phyloP scores from a whole-genome alignment of 1,140 invertebrate genomes.

The Heliothis subflexa region DNA sequence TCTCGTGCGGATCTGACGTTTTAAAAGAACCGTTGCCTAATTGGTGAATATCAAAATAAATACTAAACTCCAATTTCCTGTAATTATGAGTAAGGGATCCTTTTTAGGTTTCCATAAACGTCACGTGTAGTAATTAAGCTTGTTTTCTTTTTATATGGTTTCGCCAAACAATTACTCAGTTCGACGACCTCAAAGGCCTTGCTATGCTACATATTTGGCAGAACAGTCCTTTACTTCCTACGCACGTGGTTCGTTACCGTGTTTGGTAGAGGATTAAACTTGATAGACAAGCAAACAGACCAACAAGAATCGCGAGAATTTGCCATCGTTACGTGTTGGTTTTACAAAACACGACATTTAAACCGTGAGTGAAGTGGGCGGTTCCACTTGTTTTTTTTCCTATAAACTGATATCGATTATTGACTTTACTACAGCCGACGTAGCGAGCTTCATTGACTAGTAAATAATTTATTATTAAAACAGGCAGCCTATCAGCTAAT shows the following conservation, averaged over 20 bases:
- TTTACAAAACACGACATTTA: background rate
- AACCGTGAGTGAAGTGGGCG: background rate
- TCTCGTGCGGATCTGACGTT: background rate
- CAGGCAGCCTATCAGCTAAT: too few relatives aligned
- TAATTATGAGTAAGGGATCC: slow-evolving; percentile 3
- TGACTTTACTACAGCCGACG: too few relatives aligned
- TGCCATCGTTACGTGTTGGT: slow-evolving; percentile 11
- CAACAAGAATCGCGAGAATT: slow-evolving; percentile 19
- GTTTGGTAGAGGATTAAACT: slow-evolving; percentile 18
- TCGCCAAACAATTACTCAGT: slow-evolving; percentile 6
- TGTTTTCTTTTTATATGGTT: background rate
- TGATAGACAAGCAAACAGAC: slow-evolving; percentile 35
- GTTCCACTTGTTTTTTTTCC: too few relatives aligned
- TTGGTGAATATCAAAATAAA: background rate
- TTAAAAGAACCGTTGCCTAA: slow-evolving; percentile 9
- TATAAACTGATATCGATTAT: too few relatives aligned
- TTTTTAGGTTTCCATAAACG: background rate
- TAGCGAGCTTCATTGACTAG: too few relatives aligned
- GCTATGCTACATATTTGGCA: slow-evolving; percentile 33
- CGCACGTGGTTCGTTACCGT: slow-evolving; percentile 28
- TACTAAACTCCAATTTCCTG: background rate
- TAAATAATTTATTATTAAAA: too few relatives aligned
- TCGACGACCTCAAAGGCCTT: slow-evolving; percentile 38
- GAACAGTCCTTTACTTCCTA: slow-evolving; percentile 39
- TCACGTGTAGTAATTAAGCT: too few relatives aligned